Base-by-base conservation (phyloP, 1,140 invertebrate species). In the Bicyclus anynana region DNA sequence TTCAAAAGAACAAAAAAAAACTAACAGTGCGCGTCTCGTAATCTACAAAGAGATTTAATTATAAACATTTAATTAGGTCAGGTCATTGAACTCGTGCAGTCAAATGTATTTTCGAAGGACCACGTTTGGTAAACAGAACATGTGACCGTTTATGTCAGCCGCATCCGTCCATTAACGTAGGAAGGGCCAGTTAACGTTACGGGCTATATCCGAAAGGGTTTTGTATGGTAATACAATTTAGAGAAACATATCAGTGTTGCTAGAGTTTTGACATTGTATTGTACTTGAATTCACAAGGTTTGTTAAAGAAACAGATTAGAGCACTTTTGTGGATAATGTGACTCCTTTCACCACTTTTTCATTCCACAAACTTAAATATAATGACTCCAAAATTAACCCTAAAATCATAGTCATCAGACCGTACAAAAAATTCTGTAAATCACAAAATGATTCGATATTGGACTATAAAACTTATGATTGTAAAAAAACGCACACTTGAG, bases 101-200 rank as follows among this genome's bases (percentile, higher is more conserved):
- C 12, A 47, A 53, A 40, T 47, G 42, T 59, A 59, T 52, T 52
- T 52, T 33, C 14, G 37, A 40, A 29, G 54, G 54, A 53, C 33
- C 38, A 52, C 49, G 33, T 59, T 52, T 40, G 35, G 53, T 23
- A 59, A 59, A 49, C 48, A 46, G 26, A 29, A 20, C 49, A 35
- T 47, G 49, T 44, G 49, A 47, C 29, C 56, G 20, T 59, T 59
- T 52, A 59, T 46, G 56, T 53, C 23, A 40, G 33, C 37, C 20
- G 42, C 42, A 52, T 59, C 56, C 56, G 56, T 59, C 21, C 56
- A 29, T 46, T 51, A 42, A 44, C 23, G 42, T 47, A 29, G 42
- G 40, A 51, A 52, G 56, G 48, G 37, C 23, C 33, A 5, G 37
- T 17, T 56, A 40, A 14, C 21, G 16, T 13, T 13, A 38, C 18